Evolutionary conservation across 1,140 invertebrate genomes (phyloP).

Genomic region (Nymphalis io): DNA sequence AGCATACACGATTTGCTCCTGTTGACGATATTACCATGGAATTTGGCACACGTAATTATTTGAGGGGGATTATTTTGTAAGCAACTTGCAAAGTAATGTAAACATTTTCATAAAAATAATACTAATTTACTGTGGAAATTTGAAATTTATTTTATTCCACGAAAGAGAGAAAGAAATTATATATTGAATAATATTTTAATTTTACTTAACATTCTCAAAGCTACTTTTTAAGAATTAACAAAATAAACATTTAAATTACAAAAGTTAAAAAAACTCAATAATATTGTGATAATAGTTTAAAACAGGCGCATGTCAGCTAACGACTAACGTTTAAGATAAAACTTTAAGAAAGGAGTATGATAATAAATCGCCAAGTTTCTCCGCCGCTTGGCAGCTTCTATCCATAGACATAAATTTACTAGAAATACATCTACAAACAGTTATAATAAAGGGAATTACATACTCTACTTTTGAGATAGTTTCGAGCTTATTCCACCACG

Average conservation of each 20-base stretch:
- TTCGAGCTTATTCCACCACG: too few relatives aligned
- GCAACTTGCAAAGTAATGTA: too few relatives aligned
- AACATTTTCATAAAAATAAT: too few relatives aligned
- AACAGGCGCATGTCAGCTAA: conserved; percentile 48
- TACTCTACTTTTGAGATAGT: background rate
- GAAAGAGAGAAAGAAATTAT: too few relatives aligned
- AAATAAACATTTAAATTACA: background rate
- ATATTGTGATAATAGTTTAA: conserved; percentile 36
- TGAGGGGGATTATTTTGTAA: too few relatives aligned
- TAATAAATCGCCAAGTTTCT: conserved; percentile 72
- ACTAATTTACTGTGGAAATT: too few relatives aligned
- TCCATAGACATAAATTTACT: conserved; percentile 32
- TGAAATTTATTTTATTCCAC: too few relatives aligned
- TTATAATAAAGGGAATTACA: background rate
- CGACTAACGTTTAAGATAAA: conserved; percentile 66
- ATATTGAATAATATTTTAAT: too few relatives aligned
- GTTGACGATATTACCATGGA: conserved; percentile 8
- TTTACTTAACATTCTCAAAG: too few relatives aligned
- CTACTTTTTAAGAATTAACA: too few relatives aligned
- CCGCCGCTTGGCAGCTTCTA: conserved; percentile 53
- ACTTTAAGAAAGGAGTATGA: conserved; percentile 67
- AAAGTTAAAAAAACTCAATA: conserved; percentile 32
- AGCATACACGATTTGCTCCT: conserved; percentile 16
- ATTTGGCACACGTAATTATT: background rate
- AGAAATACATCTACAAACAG: conserved; percentile 23